A percentile compares a stretch with the other conserved stretches of the same genome.
These are phyloP conservation scores for Euwallacea similis DNA, from an alignment of 1,140 invertebrate species.

Conservation along the genomic window DNA sequence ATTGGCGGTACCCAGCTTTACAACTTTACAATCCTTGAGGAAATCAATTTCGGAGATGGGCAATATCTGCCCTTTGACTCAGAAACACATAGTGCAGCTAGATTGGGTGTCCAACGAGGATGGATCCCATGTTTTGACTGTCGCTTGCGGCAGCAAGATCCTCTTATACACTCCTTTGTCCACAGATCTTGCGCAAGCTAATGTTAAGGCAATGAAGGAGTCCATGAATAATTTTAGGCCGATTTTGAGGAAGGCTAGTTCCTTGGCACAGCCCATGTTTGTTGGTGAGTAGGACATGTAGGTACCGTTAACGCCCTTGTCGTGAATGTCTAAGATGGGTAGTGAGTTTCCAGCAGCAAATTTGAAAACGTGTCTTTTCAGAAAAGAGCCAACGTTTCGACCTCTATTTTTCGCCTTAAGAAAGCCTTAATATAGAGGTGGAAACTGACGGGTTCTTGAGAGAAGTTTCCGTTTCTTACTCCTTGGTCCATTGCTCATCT, in stretches of 20 bases:
- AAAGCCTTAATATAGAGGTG: no score
- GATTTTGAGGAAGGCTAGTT: conserved; percentile 83
- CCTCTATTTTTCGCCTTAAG: no score
- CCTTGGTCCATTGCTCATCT: no score
- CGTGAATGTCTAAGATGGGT: no score
- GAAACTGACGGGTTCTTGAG: no score
- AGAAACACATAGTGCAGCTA: conserved; percentile 88
- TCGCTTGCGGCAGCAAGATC: conserved; percentile 92
- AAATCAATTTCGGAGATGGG: conserved; percentile 89
- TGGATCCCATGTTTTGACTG: conserved; percentile 96
- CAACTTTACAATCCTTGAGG: conserved; percentile 84
- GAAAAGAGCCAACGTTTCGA: no score
- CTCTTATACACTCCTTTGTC: conserved; percentile 83
- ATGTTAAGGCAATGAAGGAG: conserved; percentile 71
- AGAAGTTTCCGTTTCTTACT: no score
- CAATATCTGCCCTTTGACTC: conserved; percentile 84
- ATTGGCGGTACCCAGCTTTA: conserved; percentile 88
- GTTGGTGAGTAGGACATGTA: conserved; percentile 42
- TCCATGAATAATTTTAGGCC: conserved; percentile 66
- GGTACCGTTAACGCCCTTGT: no score
- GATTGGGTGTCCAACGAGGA: conserved; percentile 99
- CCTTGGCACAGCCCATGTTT: conserved; percentile 79
- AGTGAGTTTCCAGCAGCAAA: no score
- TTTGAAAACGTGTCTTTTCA: no score
- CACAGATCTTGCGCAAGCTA: conserved; percentile 87